These are phyloP conservation scores for Ictidomys tridecemlineatus DNA, from an alignment of 2,113 vertebrate species.

Conservation along the genomic window DNA sequence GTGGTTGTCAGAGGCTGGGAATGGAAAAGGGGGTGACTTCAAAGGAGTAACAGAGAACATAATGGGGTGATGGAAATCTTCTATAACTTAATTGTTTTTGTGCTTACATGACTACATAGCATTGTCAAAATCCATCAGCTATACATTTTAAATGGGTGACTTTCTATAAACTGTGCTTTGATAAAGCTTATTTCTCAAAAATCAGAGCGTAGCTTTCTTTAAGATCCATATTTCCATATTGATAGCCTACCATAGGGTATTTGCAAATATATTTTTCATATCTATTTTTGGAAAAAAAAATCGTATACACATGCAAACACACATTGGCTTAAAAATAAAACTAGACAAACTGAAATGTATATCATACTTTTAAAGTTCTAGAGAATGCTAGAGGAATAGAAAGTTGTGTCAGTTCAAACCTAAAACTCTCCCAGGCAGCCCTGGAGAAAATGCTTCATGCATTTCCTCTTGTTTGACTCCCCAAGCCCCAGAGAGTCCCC, in stretches of 20 bases:
- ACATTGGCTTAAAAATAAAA: not conserved
- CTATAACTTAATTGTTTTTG: not conserved
- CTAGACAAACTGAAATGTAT: not conserved
- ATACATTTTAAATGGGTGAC: not conserved
- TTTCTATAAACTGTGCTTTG: not conserved
- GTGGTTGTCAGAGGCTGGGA: not conserved
- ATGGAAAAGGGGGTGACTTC: not conserved
- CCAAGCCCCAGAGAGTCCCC: not conserved
- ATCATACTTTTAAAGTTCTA: not conserved
- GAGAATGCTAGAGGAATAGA: not conserved
- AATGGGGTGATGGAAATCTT: not conserved
- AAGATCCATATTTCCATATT: not conserved
- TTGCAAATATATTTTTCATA: constrained; percentile 14
- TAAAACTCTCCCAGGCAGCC: not conserved
- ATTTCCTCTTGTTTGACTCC: not conserved
- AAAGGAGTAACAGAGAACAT: not conserved
- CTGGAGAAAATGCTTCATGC: not conserved
- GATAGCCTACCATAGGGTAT: not conserved
- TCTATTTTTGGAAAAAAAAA: not conserved
- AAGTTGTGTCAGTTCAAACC: not conserved
- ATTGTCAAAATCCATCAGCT: not conserved
- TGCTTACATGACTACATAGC: not conserved
- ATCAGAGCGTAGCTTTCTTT: not conserved
- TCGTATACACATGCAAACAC: not conserved
- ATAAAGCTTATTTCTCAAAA: constrained; percentile 26